Evolutionary conservation across 2,888 invertebrate genomes (phyloP), one percentile per base, ranked within the genome.

Genomic region (Lasioglossum pauxillum): DNA sequence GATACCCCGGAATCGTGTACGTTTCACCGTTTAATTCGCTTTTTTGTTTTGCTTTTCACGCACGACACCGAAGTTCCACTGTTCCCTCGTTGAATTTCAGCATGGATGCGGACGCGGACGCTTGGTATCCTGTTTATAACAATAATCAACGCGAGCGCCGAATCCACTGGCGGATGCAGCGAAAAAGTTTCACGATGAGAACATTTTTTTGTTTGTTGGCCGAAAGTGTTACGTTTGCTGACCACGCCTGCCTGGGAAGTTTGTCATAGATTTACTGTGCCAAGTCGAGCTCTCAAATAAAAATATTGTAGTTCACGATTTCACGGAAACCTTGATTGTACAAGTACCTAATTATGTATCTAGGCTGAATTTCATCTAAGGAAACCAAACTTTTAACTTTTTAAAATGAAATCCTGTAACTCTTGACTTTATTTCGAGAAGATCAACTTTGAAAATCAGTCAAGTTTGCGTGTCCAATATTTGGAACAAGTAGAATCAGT

Each of bases 1-100:
- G 41, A 38, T 75, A 31, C 60, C 16, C 74, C 5, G 23, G 49
- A n/a, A 31, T 74, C 10, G 35, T 27, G 23, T 49, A 44, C 49
- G 38, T 80, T 81, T 76, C 75, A 57, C 64, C 73, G 78, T 73
- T 79, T 78, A 84, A 86, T 84, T 84, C 27, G 57, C 57, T 78
- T 85, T 81, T 71, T 81, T 53, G 57, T 67, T 73, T 74, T 0
- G 46, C 49, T 53, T 46, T 46, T 44, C 53, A 14, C 31, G 23
- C 67, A 5, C 35, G 78, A 27, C 53, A 57, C 74, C 75, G 31
- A 82, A 83, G 19, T 80, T 83, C 73, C 71, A 46, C 67, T 49
- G 64, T 75, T 38, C 69, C 71, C 19, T 16, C 46, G 35, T 16
- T 44, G 76, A 84, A 80, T 80, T 77, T 76, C 57, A 35, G 41